A percentile compares a stretch with the other conserved stretches of the same genome.
phyloP scores from a whole-genome alignment of 2,797 vertebrate genomes.

The Glyptemys insculpta region DNA sequence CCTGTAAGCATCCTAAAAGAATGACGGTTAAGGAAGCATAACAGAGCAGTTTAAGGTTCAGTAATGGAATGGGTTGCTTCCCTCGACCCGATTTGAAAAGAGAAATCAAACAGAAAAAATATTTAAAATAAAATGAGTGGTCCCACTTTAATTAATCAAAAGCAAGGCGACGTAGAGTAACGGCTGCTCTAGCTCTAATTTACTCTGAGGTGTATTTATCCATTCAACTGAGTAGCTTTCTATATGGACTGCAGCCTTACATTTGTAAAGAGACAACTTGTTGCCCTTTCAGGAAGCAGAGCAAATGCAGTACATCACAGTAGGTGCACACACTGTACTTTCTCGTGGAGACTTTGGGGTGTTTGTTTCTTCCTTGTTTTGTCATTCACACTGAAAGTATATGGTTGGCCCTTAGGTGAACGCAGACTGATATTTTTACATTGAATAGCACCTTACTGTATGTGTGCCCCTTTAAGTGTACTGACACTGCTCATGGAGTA shows the following conservation, averaged over 20 bases:
- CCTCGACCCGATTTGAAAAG: neutral
- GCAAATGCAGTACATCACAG: neutral
- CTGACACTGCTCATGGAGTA: neutral
- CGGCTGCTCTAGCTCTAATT: neutral
- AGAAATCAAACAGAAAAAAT: neutral
- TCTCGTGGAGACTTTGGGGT: neutral
- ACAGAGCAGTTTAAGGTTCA: neutral
- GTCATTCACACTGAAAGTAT: neutral
- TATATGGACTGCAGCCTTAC: neutral
- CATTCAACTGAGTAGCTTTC: neutral
- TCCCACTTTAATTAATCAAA: neutral
- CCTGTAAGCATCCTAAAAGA: neutral
- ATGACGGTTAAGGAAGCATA: neutral
- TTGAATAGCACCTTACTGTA: too few species aligned
- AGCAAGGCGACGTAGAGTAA: neutral
- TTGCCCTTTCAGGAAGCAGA: neutral
- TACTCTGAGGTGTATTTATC: neutral
- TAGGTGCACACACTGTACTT: neutral
- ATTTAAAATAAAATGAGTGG: conserved; percentile 40
- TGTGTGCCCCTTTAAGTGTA: neutral
- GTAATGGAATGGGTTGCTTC: neutral
- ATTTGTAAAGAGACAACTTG: neutral
- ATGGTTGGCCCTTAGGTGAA: neutral
- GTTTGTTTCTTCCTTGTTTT: neutral
- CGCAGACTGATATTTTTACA: neutral